Conservation (phyloP, 2,113 vertebrate species). For the Pelobates fuscus region DNA sequence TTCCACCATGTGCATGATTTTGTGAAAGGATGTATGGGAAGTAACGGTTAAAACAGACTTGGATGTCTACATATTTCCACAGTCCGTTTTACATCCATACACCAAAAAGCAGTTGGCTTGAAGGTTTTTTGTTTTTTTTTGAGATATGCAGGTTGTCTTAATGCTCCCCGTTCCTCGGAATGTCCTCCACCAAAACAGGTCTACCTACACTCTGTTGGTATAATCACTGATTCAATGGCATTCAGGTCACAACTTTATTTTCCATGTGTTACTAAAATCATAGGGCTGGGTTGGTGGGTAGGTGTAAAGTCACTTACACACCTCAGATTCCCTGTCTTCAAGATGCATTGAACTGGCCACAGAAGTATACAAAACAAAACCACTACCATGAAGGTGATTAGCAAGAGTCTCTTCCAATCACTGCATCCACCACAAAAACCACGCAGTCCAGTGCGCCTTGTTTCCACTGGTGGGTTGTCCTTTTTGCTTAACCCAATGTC, state of each 20-base stretch:
- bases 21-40: too few relatives aligned
- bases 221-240: neutral
- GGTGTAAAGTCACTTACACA: slow-evolving; percentile 61
- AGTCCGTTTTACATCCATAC: too few relatives aligned
- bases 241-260: neutral
- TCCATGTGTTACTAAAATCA: neutral
- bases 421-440: slow-evolving; percentile 64
- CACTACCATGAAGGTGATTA: slow-evolving; percentile 74
- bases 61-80: too few relatives aligned
- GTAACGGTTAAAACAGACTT: too few relatives aligned
- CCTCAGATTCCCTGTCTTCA: slow-evolving; percentile 81
- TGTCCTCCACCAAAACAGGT: neutral
- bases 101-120: too few relatives aligned
- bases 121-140: too few relatives aligned
- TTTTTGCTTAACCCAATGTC: slow-evolving; percentile 83
- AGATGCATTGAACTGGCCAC: slow-evolving; percentile 87
- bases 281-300: fast-evolving
- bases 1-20: too few relatives aligned
- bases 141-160: neutral
- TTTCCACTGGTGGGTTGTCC: fast-evolving
- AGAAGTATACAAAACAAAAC: slow-evolving; percentile 80
- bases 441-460: neutral
- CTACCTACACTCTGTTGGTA: neutral
- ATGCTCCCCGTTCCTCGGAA: neutral
- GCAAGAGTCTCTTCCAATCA: slow-evolving; percentile 80